Evolutionary conservation across 2,888 invertebrate genomes (phyloP).

Genomic region (Camptogramma bilineatum): DNA sequence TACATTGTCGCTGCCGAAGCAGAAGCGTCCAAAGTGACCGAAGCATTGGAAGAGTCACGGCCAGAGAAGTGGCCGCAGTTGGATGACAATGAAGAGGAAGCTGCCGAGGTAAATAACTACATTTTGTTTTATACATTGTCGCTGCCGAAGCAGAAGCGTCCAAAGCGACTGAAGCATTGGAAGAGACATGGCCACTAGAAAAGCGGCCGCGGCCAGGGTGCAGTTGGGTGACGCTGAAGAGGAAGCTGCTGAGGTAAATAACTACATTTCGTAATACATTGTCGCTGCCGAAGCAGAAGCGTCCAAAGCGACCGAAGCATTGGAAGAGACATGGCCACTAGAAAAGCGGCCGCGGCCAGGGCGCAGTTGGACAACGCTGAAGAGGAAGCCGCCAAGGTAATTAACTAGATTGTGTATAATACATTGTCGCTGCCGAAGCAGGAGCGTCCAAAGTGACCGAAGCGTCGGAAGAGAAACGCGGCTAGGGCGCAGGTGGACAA

Average conservation of each 20-base stretch:
- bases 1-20: too few relatives aligned
- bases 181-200: slow-evolving; percentile 91
- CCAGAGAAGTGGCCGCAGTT: too few relatives aligned
- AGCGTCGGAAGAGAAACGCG: too few relatives aligned
- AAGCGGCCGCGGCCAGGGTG: slow-evolving; percentile 92
- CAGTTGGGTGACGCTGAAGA: slow-evolving; percentile 97
- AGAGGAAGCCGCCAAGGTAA: slow-evolving; percentile 90
- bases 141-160: slow-evolving; percentile 94
- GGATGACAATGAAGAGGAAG: too few relatives aligned
- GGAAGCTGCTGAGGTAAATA: slow-evolving; percentile 87
- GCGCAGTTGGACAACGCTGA: slow-evolving; percentile 96
- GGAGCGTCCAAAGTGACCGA: too few relatives aligned
- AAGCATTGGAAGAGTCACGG: too few relatives aligned
- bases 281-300: slow-evolving; percentile 95
- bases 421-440: too few relatives aligned
- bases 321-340: slow-evolving; percentile 91
- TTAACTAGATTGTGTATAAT: neutral
- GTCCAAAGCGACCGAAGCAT: slow-evolving; percentile 91
- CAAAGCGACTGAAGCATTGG: slow-evolving; percentile 92
- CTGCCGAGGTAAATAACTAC: too few relatives aligned
- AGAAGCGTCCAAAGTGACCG: too few relatives aligned
- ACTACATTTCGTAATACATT: too few relatives aligned
- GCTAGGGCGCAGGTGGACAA: too few relatives aligned
- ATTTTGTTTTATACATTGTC: too few relatives aligned
- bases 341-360: slow-evolving; percentile 93